Percentiles rank a stretch among this genome's conserved stretches.
These are phyloP conservation scores for Centropristis striata DNA, from an alignment of 2,113 vertebrate genomes.

Conservation along the genomic window DNA sequence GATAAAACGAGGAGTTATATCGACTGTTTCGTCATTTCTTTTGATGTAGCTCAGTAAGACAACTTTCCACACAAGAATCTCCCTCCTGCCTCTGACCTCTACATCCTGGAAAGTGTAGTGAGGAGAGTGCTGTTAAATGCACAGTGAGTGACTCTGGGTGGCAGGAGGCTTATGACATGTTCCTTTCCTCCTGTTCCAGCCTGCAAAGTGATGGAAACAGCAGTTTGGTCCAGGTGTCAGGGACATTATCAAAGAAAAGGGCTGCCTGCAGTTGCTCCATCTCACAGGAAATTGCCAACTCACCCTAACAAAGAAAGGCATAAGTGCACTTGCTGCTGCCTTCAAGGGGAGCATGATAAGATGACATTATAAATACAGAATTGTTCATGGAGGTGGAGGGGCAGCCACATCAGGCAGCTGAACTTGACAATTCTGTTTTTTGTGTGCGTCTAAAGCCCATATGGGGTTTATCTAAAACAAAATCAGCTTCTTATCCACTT, in stretches of 20 bases:
- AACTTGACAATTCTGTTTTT: conserved; percentile 75
- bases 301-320: conserved; percentile 98
- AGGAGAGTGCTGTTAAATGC: conserved; percentile 80
- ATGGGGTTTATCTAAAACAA: conserved; percentile 59
- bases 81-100: conserved; percentile 79
- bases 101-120: conserved; percentile 83
- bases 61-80: conserved; percentile 58
- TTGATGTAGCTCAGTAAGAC: conserved; percentile 43
- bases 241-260: conserved; percentile 94
- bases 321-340: conserved; percentile 95
- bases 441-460: conserved; percentile 39
- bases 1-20: conserved; percentile 2
- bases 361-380: conserved; percentile 94
- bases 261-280: conserved; percentile 95
- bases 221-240: conserved; percentile 92
- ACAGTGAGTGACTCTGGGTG: conserved; percentile 72
- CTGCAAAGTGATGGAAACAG: conserved; percentile 91
- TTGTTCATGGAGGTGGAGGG: conserved; percentile 76
- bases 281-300: conserved; percentile 98
- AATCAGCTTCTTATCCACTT: conserved; percentile 40
- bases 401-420: conserved; percentile 83
- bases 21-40: neutral
- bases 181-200: conserved; percentile 85
- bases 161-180: conserved; percentile 80
- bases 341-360: conserved; percentile 93